phyloP scores from a whole-genome alignment of 1,140 invertebrate genomes.

The Drosophila mojavensis region DNA sequence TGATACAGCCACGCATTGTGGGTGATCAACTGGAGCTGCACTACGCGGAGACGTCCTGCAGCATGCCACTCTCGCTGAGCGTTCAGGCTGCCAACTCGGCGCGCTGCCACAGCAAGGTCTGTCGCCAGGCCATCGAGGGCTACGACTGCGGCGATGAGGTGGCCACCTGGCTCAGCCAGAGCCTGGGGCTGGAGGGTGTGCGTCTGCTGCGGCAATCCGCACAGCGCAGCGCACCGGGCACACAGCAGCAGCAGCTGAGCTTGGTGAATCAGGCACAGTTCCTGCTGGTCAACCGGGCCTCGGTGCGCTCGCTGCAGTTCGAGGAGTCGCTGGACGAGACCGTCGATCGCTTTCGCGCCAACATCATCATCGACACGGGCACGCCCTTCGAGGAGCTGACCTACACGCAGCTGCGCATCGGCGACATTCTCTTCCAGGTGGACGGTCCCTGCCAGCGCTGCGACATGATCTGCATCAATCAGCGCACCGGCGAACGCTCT shows the following conservation, averaged over 20 bases:
- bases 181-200: slow-evolving; percentile 87
- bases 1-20: slow-evolving; percentile 89
- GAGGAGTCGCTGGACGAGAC: slow-evolving; percentile 85
- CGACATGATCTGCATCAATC: slow-evolving; percentile 97
- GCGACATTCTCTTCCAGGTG: slow-evolving; percentile 86
- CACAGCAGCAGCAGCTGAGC: slow-evolving; percentile 84
- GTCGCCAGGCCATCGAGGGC: slow-evolving; percentile 91
- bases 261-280: slow-evolving; percentile 95
- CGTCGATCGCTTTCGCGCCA: slow-evolving; percentile 88
- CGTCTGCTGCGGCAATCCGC: slow-evolving; percentile 88
- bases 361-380: slow-evolving; percentile 87
- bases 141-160: slow-evolving; percentile 93
- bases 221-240: slow-evolving; percentile 33
- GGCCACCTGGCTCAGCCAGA: slow-evolving; percentile 90
- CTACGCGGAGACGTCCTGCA: slow-evolving; percentile 83
- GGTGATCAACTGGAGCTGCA: slow-evolving; percentile 87
- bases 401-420: slow-evolving; percentile 90
- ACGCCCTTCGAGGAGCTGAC: slow-evolving; percentile 90
- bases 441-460: slow-evolving; percentile 93
- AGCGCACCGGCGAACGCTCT: slow-evolving; percentile 91
- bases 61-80: slow-evolving; percentile 49
- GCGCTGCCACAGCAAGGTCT: slow-evolving; percentile 92
- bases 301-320: slow-evolving; percentile 89
- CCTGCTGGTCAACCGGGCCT: slow-evolving; percentile 91
- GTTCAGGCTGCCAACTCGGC: slow-evolving; percentile 66